These are phyloP conservation scores for Caenorhabditis sinica DNA, from an alignment of 2,888 invertebrate genomes.

Conservation along the genomic window DNA sequence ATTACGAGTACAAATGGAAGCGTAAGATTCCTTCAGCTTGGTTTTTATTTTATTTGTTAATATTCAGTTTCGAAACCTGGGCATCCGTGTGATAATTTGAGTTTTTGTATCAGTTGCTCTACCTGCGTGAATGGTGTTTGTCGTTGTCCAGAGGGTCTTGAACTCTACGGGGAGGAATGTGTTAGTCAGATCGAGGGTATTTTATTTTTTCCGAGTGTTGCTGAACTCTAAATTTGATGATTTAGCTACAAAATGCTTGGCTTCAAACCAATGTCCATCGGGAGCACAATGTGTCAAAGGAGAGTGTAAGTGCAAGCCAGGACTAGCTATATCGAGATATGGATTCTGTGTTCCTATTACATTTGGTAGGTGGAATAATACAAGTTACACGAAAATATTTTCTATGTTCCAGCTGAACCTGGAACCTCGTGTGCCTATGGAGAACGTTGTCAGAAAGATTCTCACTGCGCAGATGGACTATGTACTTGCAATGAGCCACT, in stretches of 20 bases:
- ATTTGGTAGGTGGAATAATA: slow-evolving; percentile 66
- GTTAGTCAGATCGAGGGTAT: slow-evolving; percentile 75
- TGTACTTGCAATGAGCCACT: slow-evolving; percentile 75
- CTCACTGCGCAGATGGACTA: slow-evolving; percentile 73
- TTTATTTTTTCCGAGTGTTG: no score
- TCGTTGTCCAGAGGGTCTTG: slow-evolving; percentile 77
- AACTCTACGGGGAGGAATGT: slow-evolving; percentile 71
- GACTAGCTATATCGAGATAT: slow-evolving; percentile 71
- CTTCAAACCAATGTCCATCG: slow-evolving; percentile 77
- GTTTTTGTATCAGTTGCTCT: slow-evolving; percentile 76
- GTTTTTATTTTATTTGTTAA: not conserved
- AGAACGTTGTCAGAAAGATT: slow-evolving; percentile 75
- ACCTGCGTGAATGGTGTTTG: slow-evolving; percentile 76
- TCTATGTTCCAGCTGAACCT: slow-evolving; percentile 73
- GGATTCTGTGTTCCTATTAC: slow-evolving; percentile 78
- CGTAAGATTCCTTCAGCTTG: slow-evolving; percentile 1
- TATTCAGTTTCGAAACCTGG: slow-evolving; percentile 78
- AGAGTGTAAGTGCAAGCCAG: slow-evolving; percentile 75
- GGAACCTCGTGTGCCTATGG: slow-evolving; percentile 76
- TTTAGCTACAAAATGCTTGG: slow-evolving; percentile 74
- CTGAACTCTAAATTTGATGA: not conserved
- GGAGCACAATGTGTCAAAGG: slow-evolving; percentile 78
- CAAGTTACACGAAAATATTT: not conserved
- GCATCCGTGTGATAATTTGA: slow-evolving; percentile 69
- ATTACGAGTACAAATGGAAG: slow-evolving; percentile 47